Conservation (phyloP, 2,888 invertebrate genomes). For the Gymnocheta viridis region DNA sequence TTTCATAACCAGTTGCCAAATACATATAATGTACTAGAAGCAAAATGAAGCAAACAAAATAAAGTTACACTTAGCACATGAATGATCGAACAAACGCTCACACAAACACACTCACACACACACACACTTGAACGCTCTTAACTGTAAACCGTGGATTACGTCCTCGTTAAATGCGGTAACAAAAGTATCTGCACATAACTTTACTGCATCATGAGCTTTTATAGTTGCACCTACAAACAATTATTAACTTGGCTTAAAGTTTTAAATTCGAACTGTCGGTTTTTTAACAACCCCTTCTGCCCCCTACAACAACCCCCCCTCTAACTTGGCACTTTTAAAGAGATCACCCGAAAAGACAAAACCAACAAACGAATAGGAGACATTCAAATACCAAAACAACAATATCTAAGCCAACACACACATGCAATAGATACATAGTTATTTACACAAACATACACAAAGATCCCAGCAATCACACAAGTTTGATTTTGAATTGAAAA, state of each 20-base stretch:
- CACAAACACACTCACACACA: conserved; percentile 21
- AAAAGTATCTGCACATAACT: conserved; percentile 67
- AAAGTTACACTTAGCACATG: not conserved
- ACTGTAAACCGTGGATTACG: conserved; percentile 51
- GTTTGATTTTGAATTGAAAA: not conserved
- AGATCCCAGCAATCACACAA: not conserved
- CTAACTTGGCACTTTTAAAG: conserved; percentile 50
- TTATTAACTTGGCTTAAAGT: conserved; percentile 64
- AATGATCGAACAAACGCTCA: not conserved
- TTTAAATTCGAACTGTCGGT: conserved; percentile 52
- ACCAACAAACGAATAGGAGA: conserved; percentile 38
- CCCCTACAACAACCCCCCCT: not conserved
- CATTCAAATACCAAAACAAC: conserved; percentile 56
- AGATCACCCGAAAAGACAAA: conserved; percentile 56
- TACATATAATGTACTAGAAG: conserved; percentile 18
- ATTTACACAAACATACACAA: not conserved
- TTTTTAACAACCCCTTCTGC: not conserved
- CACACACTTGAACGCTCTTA: conserved; percentile 34
- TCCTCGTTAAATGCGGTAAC: conserved; percentile 66
- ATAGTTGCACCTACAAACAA: conserved; percentile 70
- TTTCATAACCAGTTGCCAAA: conserved; percentile 63
- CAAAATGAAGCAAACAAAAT: conserved; percentile 1
- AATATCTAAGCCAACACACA: conserved; percentile 12
- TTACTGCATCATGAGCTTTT: conserved; percentile 65
- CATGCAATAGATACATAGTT: too few species aligned